phyloP scores from a whole-genome alignment of 2,797 vertebrate species.

The Squalus acanthias region DNA sequence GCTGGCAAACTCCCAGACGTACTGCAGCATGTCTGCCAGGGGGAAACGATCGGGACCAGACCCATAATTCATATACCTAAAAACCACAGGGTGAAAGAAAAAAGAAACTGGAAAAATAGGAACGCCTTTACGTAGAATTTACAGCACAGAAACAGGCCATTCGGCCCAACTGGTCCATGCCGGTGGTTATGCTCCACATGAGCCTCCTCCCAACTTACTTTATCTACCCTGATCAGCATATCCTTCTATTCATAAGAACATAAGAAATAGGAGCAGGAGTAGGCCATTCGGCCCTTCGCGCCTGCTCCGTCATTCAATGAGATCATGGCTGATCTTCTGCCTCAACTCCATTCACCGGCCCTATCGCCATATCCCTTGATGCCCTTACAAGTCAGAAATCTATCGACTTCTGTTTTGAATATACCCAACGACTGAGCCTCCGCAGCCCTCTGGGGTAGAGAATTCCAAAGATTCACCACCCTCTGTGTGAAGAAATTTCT shows the following conservation, averaged over 20 bases:
- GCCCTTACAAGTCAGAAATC: too few relatives aligned
- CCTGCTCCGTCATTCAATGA: too few relatives aligned
- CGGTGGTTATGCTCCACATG: neutral
- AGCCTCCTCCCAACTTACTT: neutral
- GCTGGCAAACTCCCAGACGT: slow-evolving; percentile 80
- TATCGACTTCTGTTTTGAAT: too few relatives aligned
- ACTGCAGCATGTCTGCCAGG: slow-evolving; percentile 86
- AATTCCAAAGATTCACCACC: too few relatives aligned
- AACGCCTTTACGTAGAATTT: neutral
- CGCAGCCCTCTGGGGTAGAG: too few relatives aligned
- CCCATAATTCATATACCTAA: slow-evolving; percentile 84
- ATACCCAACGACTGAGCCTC: too few relatives aligned
- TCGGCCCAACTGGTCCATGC: neutral
- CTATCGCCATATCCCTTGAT: too few relatives aligned
- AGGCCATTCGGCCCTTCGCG: too few relatives aligned
- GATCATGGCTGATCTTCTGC: too few relatives aligned
- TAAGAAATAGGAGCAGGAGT: too few relatives aligned
- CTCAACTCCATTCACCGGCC: too few relatives aligned
- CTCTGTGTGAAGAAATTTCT: too few relatives aligned
- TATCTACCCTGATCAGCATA: neutral
- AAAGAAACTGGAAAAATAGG: neutral
- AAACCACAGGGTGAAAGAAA: neutral
- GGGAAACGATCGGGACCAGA: slow-evolving; percentile 80
- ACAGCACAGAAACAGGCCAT: neutral
- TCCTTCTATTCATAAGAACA: neutral